Percentiles rank a stretch among this genome's conserved stretches.
Conservation (phyloP, 2,888 invertebrate genomes). For the Altica lythri region DNA sequence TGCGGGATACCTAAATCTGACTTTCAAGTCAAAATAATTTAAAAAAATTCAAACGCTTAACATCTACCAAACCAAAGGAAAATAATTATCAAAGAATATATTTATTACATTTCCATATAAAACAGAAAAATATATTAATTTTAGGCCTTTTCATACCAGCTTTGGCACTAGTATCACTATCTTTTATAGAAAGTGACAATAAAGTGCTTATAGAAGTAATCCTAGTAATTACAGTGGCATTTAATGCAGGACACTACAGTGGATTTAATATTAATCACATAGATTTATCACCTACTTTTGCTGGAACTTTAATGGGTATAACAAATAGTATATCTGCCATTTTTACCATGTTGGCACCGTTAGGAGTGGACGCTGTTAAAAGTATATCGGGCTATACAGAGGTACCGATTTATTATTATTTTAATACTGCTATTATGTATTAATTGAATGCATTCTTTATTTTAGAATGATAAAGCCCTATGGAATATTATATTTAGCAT, state of each 20-base stretch:
- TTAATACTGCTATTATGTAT: not conserved
- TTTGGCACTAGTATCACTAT: constrained; percentile 66
- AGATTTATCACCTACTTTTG: constrained; percentile 82
- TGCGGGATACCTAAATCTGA: no score
- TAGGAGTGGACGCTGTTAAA: constrained; percentile 69
- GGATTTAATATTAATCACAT: constrained; percentile 81
- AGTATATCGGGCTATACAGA: constrained; percentile 26
- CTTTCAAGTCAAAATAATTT: no score
- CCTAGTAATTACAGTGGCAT: constrained; percentile 72
- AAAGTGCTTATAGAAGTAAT: constrained; percentile 67
- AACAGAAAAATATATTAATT: no score
- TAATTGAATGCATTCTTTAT: constrained; percentile 32
- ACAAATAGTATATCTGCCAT: constrained; percentile 78
- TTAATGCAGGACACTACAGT: constrained; percentile 75
- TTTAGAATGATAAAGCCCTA: constrained; percentile 66
- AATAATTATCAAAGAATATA: no score
- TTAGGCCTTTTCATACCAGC: constrained; percentile 64
- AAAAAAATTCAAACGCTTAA: no score
- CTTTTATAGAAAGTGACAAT: constrained; percentile 54
- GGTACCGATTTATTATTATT: no score
- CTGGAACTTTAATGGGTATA: constrained; percentile 83
- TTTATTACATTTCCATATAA: no score
- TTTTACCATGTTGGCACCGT: constrained; percentile 78
- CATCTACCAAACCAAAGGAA: no score
- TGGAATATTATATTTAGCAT: constrained; percentile 80